Conservation (phyloP, 2,888 invertebrate species). For the Mycalesis mineus region DNA sequence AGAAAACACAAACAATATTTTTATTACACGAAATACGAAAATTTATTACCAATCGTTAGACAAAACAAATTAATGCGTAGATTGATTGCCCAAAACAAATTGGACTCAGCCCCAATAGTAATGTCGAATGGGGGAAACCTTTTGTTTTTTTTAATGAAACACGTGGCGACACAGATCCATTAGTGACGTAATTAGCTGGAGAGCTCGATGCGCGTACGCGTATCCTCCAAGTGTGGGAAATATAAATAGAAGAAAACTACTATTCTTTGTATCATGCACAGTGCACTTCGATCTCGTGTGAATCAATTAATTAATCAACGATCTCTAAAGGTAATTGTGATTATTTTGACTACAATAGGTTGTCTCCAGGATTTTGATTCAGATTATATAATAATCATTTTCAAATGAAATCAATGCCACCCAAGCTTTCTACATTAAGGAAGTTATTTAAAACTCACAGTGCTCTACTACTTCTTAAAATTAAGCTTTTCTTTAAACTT, state of each 20-base stretch:
- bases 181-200: constrained; percentile 7
- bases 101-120: background rate
- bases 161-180: background rate
- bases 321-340: background rate
- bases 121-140: background rate
- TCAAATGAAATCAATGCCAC: too few species aligned
- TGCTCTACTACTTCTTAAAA: too few species aligned
- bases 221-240: constrained; percentile 18
- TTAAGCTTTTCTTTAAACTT: too few species aligned
- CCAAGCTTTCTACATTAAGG: too few species aligned
- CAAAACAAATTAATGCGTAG: background rate
- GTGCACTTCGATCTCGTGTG: background rate
- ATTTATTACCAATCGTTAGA: background rate
- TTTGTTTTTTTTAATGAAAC: constrained; percentile 2
- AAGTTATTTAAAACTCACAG: too few species aligned
- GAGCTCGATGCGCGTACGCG: background rate
- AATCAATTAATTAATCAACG: background rate
- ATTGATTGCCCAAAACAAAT: constrained; percentile 6
- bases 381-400: too few species aligned
- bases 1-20: too few species aligned
- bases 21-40: background rate
- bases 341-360: background rate
- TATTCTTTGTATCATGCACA: constrained; percentile 5
- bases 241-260: constrained; percentile 19
- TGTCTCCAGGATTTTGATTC: too few species aligned